Evolutionary conservation across 1,140 invertebrate species (phyloP), one percentile per base, ranked within the genome.

Genomic region (Meloidogyne chitwoodi): DNA sequence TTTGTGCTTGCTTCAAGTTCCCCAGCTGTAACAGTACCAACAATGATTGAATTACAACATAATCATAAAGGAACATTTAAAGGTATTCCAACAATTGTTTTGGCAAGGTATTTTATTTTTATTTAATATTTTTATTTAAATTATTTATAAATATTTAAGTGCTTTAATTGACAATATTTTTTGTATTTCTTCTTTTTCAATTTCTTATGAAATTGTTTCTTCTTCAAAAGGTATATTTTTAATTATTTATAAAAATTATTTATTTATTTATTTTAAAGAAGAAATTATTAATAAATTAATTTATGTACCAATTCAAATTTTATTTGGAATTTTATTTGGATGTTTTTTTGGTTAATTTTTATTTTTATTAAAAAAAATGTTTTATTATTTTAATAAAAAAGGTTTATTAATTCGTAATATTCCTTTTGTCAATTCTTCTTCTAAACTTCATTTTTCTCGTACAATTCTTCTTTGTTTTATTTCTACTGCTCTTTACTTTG

Each of bases 11-110:
- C 93, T 1, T 94, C 95, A 1, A 94, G 97, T 10, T 95, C 94
- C 0, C 94, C 95, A 0, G 95, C 95, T 16, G 94, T 98, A 10
- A 92, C 97, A 3, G 95, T 98, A n/a, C 94, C 95, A 0, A 93
- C 92, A 79, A 90, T 98, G 63, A 91, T 97, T 82, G 90, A 92
- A 65, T 89, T 98, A 11, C 90, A 93, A 19, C 90, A 91, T 74
- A 92, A 92, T 84, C 93, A 93, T 8, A 93, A 94, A 83, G 95
- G 95, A 1, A 91, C 94, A 12, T 92, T 92, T 44, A 96, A 96
- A 90, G 95, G 95, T 2, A 94, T 98, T 71, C 94, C 95, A 0
- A 97, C 95, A 0, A 89, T 98, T 22, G 93, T 96, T 63, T 93
- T 98, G 62, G 95, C 95, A 0, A 63, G 71, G 71, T 31, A 31